Conservation (phyloP, 1,140 invertebrate species). For the Holcopasites calliopsidis region DNA sequence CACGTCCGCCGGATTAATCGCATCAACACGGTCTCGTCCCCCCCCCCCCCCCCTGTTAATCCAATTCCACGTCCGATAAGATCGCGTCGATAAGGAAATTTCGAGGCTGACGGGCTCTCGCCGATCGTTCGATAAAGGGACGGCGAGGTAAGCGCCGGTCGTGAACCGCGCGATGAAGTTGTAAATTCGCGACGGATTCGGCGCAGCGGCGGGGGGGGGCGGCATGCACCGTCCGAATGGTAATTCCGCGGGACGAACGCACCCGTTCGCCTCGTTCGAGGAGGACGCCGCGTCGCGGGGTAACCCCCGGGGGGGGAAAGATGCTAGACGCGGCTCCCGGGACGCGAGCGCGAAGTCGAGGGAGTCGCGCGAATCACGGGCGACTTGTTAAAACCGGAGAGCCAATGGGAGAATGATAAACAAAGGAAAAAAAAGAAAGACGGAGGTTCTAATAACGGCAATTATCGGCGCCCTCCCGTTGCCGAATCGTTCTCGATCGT, state of each 20-base stretch:
- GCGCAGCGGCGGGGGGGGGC: too few species aligned
- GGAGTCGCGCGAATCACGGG: constrained; percentile 28
- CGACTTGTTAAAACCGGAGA: constrained; percentile 30
- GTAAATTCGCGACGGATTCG: too few species aligned
- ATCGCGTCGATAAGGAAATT: constrained; percentile 42
- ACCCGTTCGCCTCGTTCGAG: background rate
- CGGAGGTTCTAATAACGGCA: constrained; percentile 42
- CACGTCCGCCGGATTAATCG: constrained; percentile 59
- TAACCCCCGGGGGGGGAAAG: background rate
- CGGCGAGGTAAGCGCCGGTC: constrained; percentile 10
- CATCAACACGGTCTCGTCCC: constrained; percentile 51
- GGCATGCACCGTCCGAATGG: background rate
- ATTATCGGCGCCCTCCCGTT: constrained; percentile 60
- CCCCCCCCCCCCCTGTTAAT: constrained; percentile 69
- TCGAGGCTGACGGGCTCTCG: background rate
- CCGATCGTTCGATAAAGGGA: background rate
- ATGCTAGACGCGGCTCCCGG: background rate
- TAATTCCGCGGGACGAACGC: background rate
- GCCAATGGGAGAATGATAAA: background rate
- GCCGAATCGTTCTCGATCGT: constrained; percentile 45
- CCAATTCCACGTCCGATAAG: constrained; percentile 68
- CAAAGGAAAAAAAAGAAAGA: background rate
- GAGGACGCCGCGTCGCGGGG: background rate
- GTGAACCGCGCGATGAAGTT: too few species aligned
- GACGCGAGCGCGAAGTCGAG: background rate